Evolutionary conservation across 2,113 vertebrate genomes (phyloP).

Genomic region (Pachypanchax playfairii): DNA sequence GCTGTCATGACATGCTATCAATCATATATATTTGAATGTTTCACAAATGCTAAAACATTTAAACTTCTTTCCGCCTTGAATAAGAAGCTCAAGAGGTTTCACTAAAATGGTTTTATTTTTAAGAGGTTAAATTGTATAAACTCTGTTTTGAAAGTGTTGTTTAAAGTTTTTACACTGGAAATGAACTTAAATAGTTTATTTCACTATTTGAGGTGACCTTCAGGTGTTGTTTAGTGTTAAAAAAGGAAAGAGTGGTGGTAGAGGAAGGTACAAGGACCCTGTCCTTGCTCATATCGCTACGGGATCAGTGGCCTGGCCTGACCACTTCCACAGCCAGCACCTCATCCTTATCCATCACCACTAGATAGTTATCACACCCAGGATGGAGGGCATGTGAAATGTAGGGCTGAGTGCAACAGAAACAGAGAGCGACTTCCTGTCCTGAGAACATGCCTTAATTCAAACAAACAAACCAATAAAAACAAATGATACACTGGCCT

Average conservation of each 20-base stretch:
- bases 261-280: slow-evolving; percentile 64
- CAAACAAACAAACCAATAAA: slow-evolving; percentile 30
- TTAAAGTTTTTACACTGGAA: slow-evolving; percentile 35
- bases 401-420: slow-evolving; percentile 30
- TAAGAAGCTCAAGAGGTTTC: neutral
- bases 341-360: slow-evolving; percentile 83
- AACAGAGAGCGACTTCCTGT: slow-evolving; percentile 42
- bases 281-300: slow-evolving; percentile 82
- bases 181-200: slow-evolving; percentile 60
- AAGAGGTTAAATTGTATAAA: neutral
- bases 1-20: no score
- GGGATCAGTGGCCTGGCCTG: slow-evolving; percentile 79
- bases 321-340: slow-evolving; percentile 79
- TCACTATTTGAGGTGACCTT: slow-evolving; percentile 73
- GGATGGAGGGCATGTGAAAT: slow-evolving; percentile 41
- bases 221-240: slow-evolving; percentile 65
- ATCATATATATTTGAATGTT: no score
- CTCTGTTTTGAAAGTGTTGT: neutral
- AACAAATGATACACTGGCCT: slow-evolving; percentile 25
- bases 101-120: neutral
- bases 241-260: slow-evolving; percentile 47
- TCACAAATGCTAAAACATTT: no score
- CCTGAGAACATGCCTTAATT: slow-evolving; percentile 47
- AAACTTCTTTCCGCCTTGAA: no score
- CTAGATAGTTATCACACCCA: slow-evolving; percentile 79